phyloP scores from a whole-genome alignment of 2,888 invertebrate species.

The Apamea sordens region DNA sequence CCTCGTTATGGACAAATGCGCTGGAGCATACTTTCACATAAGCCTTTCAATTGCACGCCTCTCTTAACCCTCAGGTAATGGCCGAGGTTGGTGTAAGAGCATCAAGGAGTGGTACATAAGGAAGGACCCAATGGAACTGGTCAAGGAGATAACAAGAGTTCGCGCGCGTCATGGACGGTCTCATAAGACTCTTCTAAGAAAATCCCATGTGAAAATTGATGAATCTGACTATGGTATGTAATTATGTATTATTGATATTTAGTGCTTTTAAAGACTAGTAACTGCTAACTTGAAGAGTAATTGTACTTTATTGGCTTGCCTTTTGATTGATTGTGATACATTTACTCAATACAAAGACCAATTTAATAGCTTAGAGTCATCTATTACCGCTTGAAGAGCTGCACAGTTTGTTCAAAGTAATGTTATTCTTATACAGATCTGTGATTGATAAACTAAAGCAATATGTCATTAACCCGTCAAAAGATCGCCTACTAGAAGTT shows the following conservation, averaged over 20 bases:
- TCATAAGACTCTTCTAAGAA: slow-evolving; percentile 93
- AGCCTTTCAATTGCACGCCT: neutral
- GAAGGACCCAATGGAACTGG: slow-evolving; percentile 91
- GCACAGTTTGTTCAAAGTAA: neutral
- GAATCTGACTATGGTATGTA: slow-evolving; percentile 84
- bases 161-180: slow-evolving; percentile 92
- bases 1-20: neutral
- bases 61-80: slow-evolving; percentile 81
- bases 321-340: neutral
- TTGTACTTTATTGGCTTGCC: neutral
- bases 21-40: neutral
- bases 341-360: neutral
- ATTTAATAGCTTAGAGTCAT: neutral
- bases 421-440: neutral
- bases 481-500: neutral
- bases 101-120: slow-evolving; percentile 92
- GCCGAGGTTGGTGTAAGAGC: slow-evolving; percentile 91
- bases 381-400: neutral
- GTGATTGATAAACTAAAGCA: neutral
- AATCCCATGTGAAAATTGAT: slow-evolving; percentile 90
- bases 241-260: slow-evolving; percentile 57
- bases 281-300: neutral
- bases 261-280: neutral
- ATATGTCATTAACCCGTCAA: neutral
- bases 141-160: slow-evolving; percentile 91